These are phyloP conservation scores for Stenurella melanura DNA, from an alignment of 2,888 invertebrate species.

Conservation along the genomic window DNA sequence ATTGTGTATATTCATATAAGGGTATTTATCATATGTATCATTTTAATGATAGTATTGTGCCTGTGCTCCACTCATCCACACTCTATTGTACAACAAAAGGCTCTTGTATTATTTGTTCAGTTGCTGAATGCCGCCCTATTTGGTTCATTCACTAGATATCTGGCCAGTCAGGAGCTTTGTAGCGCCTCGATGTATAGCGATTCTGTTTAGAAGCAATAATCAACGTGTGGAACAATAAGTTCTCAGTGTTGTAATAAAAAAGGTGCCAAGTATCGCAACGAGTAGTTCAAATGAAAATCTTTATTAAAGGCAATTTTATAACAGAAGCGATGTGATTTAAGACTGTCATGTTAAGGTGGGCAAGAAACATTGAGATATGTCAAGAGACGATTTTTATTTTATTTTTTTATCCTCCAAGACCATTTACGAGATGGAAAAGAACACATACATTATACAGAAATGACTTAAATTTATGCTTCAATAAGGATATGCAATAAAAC, in stretches of 20 bases:
- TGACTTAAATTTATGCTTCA: too few species aligned
- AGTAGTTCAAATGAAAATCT: slow-evolving; percentile 41
- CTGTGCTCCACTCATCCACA: slow-evolving; percentile 40
- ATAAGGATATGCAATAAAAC: too few species aligned
- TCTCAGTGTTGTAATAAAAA: slow-evolving; percentile 48
- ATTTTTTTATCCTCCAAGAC: too few species aligned
- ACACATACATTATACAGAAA: too few species aligned
- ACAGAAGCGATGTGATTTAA: slow-evolving; percentile 1
- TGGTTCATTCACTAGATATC: slow-evolving; percentile 39
- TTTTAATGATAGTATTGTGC: slow-evolving; percentile 49
- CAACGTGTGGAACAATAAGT: slow-evolving; percentile 59
- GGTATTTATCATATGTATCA: slow-evolving; percentile 39
- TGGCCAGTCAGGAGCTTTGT: slow-evolving; percentile 61
- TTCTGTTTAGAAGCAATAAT: slow-evolving; percentile 67
- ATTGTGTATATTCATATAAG: slow-evolving; percentile 35
- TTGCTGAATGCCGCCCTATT: slow-evolving; percentile 32
- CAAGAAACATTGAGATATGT: too few species aligned
- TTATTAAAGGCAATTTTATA: slow-evolving; percentile 22
- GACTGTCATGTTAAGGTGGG: too few species aligned
- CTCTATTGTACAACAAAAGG: slow-evolving; percentile 17
- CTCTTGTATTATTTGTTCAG: slow-evolving; percentile 50
- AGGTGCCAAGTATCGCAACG: slow-evolving; percentile 61
- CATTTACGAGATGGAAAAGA: too few species aligned
- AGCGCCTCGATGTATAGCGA: slow-evolving; percentile 66
- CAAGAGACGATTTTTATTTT: too few species aligned